Base-by-base conservation (phyloP, 2,888 invertebrate species). In the Caenorhabditis angaria region DNA sequence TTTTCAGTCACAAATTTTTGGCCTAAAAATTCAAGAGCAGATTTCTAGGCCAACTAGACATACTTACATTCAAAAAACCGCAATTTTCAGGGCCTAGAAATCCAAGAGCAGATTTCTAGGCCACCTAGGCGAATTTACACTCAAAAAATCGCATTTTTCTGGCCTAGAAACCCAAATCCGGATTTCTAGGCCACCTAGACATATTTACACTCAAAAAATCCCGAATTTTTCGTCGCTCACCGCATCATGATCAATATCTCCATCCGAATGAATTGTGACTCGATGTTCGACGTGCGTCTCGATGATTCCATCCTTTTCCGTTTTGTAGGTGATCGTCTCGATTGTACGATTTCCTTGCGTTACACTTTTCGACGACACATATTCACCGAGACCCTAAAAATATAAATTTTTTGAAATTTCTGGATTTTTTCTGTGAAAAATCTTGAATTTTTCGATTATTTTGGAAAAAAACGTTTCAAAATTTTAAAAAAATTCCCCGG, bases 271-370 rank as follows among this genome's bases (percentile, higher is more conserved):
- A 94, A 88, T 97, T 63, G 96, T 97, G 88, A 97, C 96, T 90
- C 96, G 96, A 90, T 97, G 96, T 88, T 97, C 97, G 74, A 97
- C 94, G 85, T 95, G 92, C 1, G 97, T 97, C 90, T 77, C 97
- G 72, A 96, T 93, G 62, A 96, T 93, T 72, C 97, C 97, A 90
- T 97, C 96, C 83, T 93, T 92, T 90, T 97, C 97, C 85, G 95
- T 97, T 91, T 95, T 82, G 65, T 82, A 82, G 28, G 97, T 97
- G 88, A 97, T 94, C 63, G 97, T 97, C 91, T 99, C 97, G 78
- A 97, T 95, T 83, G 97, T 97, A 88, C 97, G 92, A 68, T 95
- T 95, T 91, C 96, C 95, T 87, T 94, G 94, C 89, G 94, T 94
- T 89, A 97, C 95, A 82, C 95, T 95, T 90, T 96, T 95, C 70